Conservation (phyloP, 23 tunicate species). For the Trididemnum clinides region DNA sequence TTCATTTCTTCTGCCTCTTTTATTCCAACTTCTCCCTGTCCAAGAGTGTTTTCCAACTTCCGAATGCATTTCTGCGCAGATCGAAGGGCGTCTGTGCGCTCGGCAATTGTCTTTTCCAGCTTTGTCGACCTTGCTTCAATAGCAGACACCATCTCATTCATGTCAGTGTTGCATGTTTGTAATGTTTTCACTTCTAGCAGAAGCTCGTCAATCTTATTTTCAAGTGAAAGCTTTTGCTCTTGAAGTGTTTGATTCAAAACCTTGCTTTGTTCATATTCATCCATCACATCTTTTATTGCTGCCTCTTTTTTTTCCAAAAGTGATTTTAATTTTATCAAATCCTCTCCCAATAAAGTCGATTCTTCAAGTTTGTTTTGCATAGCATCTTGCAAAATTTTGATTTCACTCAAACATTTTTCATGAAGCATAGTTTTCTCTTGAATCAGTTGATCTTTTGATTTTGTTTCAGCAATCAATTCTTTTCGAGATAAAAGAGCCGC, state of each 20-base stretch:
- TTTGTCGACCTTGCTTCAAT: slow-evolving; percentile 48
- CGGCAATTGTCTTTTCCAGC: slow-evolving; percentile 56
- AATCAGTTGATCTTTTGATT: slow-evolving; percentile 46
- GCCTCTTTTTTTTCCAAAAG: neutral
- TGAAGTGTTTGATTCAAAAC: neutral
- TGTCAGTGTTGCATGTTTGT: slow-evolving; percentile 73
- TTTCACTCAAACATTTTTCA: neutral
- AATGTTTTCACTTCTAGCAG: slow-evolving; percentile 45
- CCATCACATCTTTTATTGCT: neutral
- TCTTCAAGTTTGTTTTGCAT: neutral
- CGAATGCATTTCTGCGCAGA: slow-evolving; percentile 57
- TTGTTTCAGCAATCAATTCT: slow-evolving; percentile 49
- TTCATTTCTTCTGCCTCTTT: slow-evolving; percentile 11
- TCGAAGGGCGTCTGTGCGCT: slow-evolving; percentile 55
- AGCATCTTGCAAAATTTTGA: neutral
- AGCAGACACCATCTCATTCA: slow-evolving; percentile 83
- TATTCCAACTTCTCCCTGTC: slow-evolving; percentile 26
- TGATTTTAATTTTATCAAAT: neutral
- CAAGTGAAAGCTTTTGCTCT: slow-evolving; percentile 12
- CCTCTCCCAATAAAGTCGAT: neutral
- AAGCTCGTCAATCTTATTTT: slow-evolving; percentile 18
- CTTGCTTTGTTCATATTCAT: neutral
- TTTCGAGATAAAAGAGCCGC: slow-evolving; percentile 87
- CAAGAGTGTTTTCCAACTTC: slow-evolving; percentile 58
- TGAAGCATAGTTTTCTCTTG: neutral